A percentile compares a stretch with the other conserved stretches of the same genome.
Conservation (phyloP, 2,797 vertebrate genomes). For the Tolypeutes matacus region DNA sequence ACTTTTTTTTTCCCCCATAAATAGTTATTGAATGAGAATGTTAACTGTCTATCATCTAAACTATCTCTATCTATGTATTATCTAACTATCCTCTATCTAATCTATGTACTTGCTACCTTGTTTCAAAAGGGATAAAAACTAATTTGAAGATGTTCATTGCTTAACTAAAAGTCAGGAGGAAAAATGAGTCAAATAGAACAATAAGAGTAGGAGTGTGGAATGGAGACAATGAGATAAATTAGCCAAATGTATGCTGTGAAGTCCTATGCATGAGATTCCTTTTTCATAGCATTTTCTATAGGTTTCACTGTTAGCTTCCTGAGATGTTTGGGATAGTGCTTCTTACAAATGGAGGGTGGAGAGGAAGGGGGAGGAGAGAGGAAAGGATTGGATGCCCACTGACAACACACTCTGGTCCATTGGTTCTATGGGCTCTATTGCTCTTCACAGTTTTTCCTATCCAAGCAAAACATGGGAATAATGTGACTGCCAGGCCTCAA, state of each 20-base stretch:
- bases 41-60: neutral
- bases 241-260: neutral
- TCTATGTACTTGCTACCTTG: neutral
- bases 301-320: slow-evolving; percentile 10
- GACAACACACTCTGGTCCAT: neutral
- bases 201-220: neutral
- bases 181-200: neutral
- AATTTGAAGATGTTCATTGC: neutral
- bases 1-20: neutral
- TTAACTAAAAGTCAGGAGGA: neutral
- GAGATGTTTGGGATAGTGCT: slow-evolving; percentile 5
- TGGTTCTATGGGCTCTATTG: slow-evolving; percentile 12
- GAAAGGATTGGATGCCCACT: neutral
- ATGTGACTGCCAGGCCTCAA: slow-evolving; percentile 76
- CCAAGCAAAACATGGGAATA: slow-evolving; percentile 61
- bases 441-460: slow-evolving; percentile 76
- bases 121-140: neutral
- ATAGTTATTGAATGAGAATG: slow-evolving; percentile 37
- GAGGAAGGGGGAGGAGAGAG: neutral
- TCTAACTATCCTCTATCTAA: neutral
- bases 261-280: neutral
- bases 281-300: slow-evolving; percentile 33
- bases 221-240: neutral
- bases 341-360: neutral
- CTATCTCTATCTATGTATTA: neutral